Evolutionary conservation across 2,888 invertebrate species (phyloP).

Genomic region (Macaria notata): DNA sequence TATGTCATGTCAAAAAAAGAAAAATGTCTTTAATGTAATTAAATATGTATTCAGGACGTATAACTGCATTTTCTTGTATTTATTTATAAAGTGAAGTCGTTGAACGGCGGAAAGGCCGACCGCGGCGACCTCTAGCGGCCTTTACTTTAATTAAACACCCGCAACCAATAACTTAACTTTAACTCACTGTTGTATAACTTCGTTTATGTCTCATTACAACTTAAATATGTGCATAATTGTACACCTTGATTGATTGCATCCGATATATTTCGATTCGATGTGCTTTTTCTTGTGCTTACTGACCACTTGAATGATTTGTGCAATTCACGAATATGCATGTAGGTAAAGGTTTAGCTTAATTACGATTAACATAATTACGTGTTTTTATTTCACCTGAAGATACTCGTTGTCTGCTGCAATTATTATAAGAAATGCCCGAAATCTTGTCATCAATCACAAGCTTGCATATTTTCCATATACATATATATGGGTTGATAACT

Average conservation of each 20-base stretch:
- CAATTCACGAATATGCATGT: neutral
- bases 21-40: too few relatives aligned
- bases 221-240: conserved; percentile 32
- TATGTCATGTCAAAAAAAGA: too few relatives aligned
- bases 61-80: conserved; percentile 5
- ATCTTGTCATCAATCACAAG: too few relatives aligned
- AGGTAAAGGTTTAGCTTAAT: too few relatives aligned
- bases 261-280: conserved; percentile 20
- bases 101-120: conserved; percentile 39
- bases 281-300: conserved; percentile 8
- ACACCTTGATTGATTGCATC: conserved; percentile 23
- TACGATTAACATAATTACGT: too few relatives aligned
- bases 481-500: too few relatives aligned
- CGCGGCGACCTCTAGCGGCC: conserved; percentile 31
- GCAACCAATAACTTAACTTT: conserved; percentile 29
- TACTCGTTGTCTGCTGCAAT: too few relatives aligned
- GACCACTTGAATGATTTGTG: neutral
- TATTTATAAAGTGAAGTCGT: conserved; percentile 24
- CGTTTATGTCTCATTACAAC: conserved; percentile 33
- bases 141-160: conserved; percentile 40
- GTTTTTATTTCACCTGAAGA: too few relatives aligned
- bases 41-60: too few relatives aligned
- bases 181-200: conserved; percentile 34
- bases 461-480: too few relatives aligned
- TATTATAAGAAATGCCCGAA: too few relatives aligned